Percentiles rank a stretch among this genome's conserved stretches.
Conservation (phyloP, 35 echinoderm and acorn worm species). For the Lytechinus pictus region DNA sequence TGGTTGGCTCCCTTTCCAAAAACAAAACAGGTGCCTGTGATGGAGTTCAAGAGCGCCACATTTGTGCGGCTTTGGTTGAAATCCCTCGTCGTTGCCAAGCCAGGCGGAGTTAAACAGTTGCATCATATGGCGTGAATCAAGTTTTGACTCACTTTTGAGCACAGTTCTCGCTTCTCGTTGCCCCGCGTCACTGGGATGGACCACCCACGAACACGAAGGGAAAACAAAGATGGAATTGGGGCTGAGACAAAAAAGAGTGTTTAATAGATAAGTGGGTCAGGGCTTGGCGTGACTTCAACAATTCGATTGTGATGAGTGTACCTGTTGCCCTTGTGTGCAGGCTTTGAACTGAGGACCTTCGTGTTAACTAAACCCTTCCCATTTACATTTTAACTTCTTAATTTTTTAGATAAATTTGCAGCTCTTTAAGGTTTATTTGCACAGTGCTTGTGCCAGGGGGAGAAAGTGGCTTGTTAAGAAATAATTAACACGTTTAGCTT, state of each 20-base stretch:
- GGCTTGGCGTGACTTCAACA: background rate
- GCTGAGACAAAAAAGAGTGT: background rate
- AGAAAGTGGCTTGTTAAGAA: too few relatives aligned
- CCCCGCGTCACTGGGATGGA: background rate
- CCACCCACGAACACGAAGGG: background rate
- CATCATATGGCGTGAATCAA: constrained; percentile 1
- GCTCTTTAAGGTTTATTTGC: too few relatives aligned
- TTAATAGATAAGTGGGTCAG: background rate
- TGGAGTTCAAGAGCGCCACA: background rate
- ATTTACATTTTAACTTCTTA: too few relatives aligned
- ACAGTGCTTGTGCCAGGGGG: too few relatives aligned
- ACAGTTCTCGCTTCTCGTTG: too few relatives aligned
- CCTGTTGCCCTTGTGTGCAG: background rate
- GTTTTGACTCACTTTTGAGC: background rate
- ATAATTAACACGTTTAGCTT: too few relatives aligned
- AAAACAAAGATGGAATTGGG: background rate
- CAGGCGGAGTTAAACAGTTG: background rate
- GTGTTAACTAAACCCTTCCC: background rate
- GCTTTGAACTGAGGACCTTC: background rate
- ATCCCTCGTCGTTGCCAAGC: background rate
- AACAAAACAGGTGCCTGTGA: constrained; percentile 9
- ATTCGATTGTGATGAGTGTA: background rate
- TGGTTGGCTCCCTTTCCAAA: background rate
- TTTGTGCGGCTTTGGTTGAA: background rate
- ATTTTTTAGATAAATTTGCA: too few relatives aligned